Percentiles rank a stretch among this genome's conserved stretches.
phyloP scores from a whole-genome alignment of 1,140 invertebrate genomes.

The Drosophila auraria region DNA sequence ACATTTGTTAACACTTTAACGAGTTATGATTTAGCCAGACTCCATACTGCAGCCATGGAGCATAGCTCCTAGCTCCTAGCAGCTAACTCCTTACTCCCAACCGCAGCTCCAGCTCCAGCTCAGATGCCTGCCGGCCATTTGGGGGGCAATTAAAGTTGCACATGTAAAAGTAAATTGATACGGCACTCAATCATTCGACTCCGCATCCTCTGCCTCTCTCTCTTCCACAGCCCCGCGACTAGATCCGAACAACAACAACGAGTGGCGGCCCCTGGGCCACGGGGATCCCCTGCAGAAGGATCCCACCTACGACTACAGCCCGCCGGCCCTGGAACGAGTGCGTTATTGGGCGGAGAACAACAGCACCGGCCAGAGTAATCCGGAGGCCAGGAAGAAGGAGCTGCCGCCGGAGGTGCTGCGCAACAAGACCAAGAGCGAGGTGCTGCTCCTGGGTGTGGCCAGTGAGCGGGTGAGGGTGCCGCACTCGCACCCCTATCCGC shows the following conservation, averaged over 20 bases:
- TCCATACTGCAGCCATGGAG: not conserved
- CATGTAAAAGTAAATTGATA: constrained; percentile 67
- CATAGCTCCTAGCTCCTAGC: constrained; percentile 13
- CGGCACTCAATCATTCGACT: constrained; percentile 51
- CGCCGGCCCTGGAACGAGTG: constrained; percentile 90
- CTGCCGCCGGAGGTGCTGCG: constrained; percentile 54
- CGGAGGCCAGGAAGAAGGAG: constrained; percentile 67
- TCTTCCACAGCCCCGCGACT: constrained; percentile 55
- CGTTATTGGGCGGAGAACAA: constrained; percentile 90
- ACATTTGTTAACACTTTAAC: constrained; percentile 85
- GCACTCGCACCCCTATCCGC: constrained; percentile 36
- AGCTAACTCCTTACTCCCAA: constrained; percentile 6
- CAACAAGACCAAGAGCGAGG: constrained; percentile 88
- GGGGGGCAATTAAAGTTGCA: constrained; percentile 71
- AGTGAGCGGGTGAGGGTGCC: constrained; percentile 79
- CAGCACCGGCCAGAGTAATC: constrained; percentile 84
- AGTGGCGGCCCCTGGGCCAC: constrained; percentile 91
- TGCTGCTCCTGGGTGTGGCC: constrained; percentile 89
- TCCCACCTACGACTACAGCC: constrained; percentile 92
- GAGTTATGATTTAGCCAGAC: constrained; percentile 67
- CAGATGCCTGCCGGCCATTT: constrained; percentile 36
- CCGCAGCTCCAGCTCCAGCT: constrained; percentile 14
- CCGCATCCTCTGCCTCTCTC: constrained; percentile 14
- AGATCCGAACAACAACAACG: constrained; percentile 85
- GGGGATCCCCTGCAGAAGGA: constrained; percentile 92